A percentile compares a stretch with the other conserved stretches of the same genome.
Conservation (phyloP, 2,797 vertebrate genomes). For the Sandelia bainsii region DNA sequence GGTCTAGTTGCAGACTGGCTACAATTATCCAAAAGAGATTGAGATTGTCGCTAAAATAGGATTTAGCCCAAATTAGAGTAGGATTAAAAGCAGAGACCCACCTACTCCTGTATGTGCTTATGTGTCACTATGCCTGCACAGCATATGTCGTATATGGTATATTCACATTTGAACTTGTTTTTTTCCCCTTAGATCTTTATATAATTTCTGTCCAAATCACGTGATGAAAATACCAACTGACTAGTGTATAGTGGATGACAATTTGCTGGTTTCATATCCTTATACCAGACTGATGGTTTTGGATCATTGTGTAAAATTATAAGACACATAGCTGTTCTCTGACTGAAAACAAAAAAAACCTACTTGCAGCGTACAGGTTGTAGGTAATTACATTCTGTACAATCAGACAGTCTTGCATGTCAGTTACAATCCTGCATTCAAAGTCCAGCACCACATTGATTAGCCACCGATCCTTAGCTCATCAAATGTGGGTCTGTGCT, state of each 20-base stretch:
- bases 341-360: slow-evolving; percentile 24
- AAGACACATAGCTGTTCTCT: not conserved
- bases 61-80: slow-evolving; percentile 39
- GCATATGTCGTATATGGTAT: not conserved
- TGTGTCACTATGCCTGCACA: slow-evolving; percentile 1
- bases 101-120: not conserved
- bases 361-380: slow-evolving; percentile 39
- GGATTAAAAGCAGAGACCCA: slow-evolving; percentile 24
- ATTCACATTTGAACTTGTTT: not conserved
- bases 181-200: not conserved
- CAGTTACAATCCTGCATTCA: slow-evolving; percentile 41
- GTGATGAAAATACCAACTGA: too few relatives aligned
- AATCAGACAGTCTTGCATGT: slow-evolving; percentile 13
- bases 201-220: too few relatives aligned
- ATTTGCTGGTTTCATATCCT: not conserved
- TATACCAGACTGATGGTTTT: not conserved
- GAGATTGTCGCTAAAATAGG: slow-evolving; percentile 49
- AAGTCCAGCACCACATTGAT: slow-evolving; percentile 62
- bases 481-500: slow-evolving; percentile 12
- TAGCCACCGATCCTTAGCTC: slow-evolving; percentile 18
- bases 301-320: slow-evolving; percentile 12
- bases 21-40: slow-evolving; percentile 35
- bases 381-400: not conserved
- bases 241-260: too few relatives aligned
- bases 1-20: slow-evolving; percentile 5